Conservation (phyloP, 2,797 vertebrate genomes). For the Aselliscus stoliczkanus region DNA sequence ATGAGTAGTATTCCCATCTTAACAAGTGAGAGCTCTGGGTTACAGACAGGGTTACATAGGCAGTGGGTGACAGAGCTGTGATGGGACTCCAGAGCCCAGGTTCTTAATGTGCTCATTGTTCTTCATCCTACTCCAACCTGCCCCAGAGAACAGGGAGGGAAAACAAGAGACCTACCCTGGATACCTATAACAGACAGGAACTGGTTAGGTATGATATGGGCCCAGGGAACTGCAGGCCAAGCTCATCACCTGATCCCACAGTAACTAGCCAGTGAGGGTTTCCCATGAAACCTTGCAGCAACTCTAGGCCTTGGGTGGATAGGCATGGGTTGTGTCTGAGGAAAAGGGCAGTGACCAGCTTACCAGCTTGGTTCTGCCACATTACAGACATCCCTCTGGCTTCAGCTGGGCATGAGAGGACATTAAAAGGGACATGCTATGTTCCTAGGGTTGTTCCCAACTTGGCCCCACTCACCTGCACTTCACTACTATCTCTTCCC, state of each 20-base stretch:
- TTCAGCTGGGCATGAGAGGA: background rate
- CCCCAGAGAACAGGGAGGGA: background rate
- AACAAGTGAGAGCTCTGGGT: background rate
- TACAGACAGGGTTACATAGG: background rate
- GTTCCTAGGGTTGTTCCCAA: background rate
- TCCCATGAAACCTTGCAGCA: background rate
- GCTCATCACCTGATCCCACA: background rate
- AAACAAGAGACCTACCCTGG: background rate
- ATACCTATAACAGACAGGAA: background rate
- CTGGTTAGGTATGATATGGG: background rate
- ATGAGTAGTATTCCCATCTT: background rate
- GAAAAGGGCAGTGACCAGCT: background rate
- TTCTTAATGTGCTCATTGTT: background rate
- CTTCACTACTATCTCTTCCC: background rate
- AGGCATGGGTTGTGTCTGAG: background rate
- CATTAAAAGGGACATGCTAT: rapidly evolving
- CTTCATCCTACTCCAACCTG: background rate
- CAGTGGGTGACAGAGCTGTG: background rate
- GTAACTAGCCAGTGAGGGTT: background rate
- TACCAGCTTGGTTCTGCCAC: background rate
- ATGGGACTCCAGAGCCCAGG: background rate
- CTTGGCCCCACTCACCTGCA: background rate
- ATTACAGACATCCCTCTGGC: background rate
- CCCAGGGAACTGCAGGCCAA: background rate
- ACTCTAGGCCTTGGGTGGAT: background rate